Conservation (phyloP, 64 coral and sea anemone species). For the Dendronephthya gigantea region DNA sequence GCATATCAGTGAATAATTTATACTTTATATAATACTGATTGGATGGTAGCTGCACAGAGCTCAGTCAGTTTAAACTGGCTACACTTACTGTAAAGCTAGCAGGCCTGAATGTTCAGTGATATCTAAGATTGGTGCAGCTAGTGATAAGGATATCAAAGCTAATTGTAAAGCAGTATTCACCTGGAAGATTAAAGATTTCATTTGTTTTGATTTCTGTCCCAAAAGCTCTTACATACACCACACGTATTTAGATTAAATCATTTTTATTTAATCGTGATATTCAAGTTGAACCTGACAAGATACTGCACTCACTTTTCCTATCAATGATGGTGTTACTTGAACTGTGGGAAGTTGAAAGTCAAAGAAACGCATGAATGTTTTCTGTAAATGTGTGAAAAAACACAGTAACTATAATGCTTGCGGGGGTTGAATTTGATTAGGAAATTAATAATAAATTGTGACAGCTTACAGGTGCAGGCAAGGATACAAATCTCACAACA, state of each 20-base stretch:
- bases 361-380: constrained; percentile 79
- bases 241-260: too few relatives aligned
- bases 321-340: constrained; percentile 62
- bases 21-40: too few relatives aligned
- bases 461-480: constrained; percentile 60
- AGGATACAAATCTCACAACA: constrained; percentile 75
- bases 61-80: too few relatives aligned
- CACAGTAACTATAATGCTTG: too few relatives aligned
- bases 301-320: constrained; percentile 59
- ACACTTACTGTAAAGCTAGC: constrained; percentile 56
- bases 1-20: background rate
- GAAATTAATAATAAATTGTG: too few relatives aligned
- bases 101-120: constrained; percentile 66
- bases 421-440: too few relatives aligned
- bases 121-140: constrained; percentile 57
- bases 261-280: background rate
- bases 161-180: constrained; percentile 70
- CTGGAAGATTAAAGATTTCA: constrained; percentile 21
- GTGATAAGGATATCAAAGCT: constrained; percentile 55
- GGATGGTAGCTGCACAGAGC: background rate
- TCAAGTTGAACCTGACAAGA: background rate
- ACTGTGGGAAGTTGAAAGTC: constrained; percentile 82
- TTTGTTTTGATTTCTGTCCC: background rate
- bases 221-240: too few relatives aligned
- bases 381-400: constrained; percentile 30